phyloP scores from a whole-genome alignment of 2,888 invertebrate species.

The Platynereis dumerilii region DNA sequence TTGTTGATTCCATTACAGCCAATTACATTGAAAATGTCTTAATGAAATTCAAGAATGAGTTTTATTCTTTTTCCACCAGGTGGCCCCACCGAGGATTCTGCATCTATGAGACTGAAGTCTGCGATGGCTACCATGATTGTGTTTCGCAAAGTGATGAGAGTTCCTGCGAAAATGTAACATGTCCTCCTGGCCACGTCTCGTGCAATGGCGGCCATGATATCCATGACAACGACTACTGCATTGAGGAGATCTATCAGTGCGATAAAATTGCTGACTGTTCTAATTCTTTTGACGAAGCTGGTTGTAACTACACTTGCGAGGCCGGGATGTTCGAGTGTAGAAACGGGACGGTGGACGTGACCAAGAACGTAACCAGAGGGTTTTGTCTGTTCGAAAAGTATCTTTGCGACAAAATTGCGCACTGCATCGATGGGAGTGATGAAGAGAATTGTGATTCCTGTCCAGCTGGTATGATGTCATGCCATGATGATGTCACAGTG shows the following conservation, averaged over 20 bases:
- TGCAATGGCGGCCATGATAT: conserved; percentile 20
- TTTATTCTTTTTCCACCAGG: no score
- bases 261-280: conserved; percentile 29
- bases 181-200: no score
- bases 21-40: no score
- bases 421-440: conserved; percentile 10
- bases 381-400: conserved; percentile 4
- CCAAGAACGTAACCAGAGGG: not conserved
- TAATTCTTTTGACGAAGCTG: conserved; percentile 24
- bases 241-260: conserved; percentile 18
- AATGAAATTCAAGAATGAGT: no score
- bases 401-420: conserved; percentile 8
- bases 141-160: conserved; percentile 20
- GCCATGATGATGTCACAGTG: conserved; percentile 1
- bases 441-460: conserved; percentile 6
- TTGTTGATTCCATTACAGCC: no score
- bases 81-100: no score
- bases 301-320: conserved; percentile 27
- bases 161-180: conserved; percentile 10
- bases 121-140: conserved; percentile 30
- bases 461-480: conserved; percentile 5
- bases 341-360: conserved; percentile 17
- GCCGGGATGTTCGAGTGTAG: conserved; percentile 21
- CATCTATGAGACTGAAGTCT: conserved; percentile 16
- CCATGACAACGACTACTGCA: conserved; percentile 15